Percentiles rank a stretch among this genome's conserved stretches.
These are phyloP conservation scores for Chirona hameri DNA, from an alignment of 2,888 invertebrate species.

Conservation along the genomic window DNA sequence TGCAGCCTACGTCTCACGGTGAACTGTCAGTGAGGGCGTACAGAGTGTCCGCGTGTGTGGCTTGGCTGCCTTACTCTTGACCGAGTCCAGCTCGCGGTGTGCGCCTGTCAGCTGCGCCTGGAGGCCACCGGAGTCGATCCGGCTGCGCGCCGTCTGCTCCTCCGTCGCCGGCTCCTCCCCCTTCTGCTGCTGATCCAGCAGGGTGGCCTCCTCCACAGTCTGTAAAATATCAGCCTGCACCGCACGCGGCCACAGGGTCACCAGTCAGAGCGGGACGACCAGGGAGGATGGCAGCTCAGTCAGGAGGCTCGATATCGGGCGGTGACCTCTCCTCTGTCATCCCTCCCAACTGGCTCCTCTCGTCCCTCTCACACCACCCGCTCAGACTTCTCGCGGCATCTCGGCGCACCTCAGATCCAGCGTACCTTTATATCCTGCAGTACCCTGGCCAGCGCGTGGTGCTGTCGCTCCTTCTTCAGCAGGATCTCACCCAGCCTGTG, in stretches of 20 bases:
- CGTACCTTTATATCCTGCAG: not conserved
- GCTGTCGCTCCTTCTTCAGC: not conserved
- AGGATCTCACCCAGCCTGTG: not conserved
- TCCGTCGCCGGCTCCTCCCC: not conserved
- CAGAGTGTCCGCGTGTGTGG: too few relatives aligned
- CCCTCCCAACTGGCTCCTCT: too few relatives aligned
- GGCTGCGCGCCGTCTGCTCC: not conserved
- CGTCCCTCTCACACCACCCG: too few relatives aligned
- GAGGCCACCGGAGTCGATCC: not conserved
- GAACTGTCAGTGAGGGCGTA: too few relatives aligned
- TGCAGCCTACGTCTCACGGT: too few relatives aligned
- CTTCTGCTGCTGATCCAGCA: not conserved
- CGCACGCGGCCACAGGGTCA: not conserved
- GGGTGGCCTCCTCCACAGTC: conserved; percentile 5
- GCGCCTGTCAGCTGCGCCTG: not conserved
- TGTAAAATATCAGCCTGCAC: not conserved
- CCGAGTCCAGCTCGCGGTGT: not conserved
- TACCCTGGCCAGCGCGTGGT: conserved; percentile 9
- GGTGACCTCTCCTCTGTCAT: too few relatives aligned
- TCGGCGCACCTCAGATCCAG: too few relatives aligned
- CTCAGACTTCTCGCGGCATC: too few relatives aligned
- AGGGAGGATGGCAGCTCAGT: too few relatives aligned
- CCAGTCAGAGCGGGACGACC: not conserved
- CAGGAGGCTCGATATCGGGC: too few relatives aligned
- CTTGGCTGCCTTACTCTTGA: not conserved